Conservation (phyloP, 2,888 invertebrate species). For the Pachydiplax longipennis region DNA sequence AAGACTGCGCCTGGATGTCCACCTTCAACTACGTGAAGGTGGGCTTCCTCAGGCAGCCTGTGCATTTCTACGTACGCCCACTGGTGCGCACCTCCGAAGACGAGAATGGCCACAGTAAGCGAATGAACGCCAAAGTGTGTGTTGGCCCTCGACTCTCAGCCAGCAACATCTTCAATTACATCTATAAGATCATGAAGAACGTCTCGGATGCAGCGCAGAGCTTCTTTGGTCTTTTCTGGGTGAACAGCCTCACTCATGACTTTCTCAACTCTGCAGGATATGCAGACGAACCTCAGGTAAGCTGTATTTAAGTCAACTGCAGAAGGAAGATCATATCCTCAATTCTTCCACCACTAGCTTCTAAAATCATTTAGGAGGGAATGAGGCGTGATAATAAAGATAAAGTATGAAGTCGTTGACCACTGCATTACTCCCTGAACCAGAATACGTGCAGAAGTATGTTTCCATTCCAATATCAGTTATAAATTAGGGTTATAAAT, state of each 20-base stretch:
- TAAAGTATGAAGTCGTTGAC: too few species aligned
- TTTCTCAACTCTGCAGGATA: conserved; percentile 78
- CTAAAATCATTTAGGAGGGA: too few species aligned
- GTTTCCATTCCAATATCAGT: too few species aligned
- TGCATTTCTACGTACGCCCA: conserved; percentile 84
- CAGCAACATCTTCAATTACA: conserved; percentile 75
- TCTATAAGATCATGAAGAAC: conserved; percentile 65
- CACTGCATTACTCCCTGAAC: too few species aligned
- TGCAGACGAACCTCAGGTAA: conserved; percentile 72
- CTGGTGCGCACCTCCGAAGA: conserved; percentile 64
- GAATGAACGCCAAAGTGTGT: conserved; percentile 73
- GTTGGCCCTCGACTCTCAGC: conserved; percentile 74
- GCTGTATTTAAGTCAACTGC: conserved; percentile 62
- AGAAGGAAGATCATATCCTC: too few species aligned
- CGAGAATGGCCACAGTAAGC: conserved; percentile 70
- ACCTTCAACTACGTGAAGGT: conserved; percentile 81
- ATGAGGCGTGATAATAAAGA: too few species aligned
- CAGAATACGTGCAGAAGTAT: too few species aligned
- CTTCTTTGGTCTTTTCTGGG: conserved; percentile 83
- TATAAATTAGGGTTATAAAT: too few species aligned
- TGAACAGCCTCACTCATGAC: conserved; percentile 84
- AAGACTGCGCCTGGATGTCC: conserved; percentile 81
- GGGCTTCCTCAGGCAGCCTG: conserved; percentile 80
- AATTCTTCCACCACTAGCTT: too few species aligned
- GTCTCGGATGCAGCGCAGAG: neutral